Evolutionary conservation across 2,797 vertebrate genomes (phyloP), one percentile per base, ranked within the genome.

Genomic region (Thalassophryne amazonica): DNA sequence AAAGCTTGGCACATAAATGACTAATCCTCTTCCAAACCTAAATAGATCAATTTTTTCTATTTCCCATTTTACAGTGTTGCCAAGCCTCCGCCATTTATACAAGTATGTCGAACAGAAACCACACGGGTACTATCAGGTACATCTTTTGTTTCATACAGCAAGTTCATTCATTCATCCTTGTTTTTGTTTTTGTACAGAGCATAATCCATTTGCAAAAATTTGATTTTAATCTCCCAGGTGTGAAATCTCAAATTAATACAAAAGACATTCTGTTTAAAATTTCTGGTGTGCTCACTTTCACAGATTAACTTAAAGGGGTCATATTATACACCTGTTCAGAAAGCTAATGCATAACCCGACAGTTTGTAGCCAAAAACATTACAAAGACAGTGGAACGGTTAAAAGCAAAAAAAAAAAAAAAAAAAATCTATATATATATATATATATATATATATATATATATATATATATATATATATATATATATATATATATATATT

Each of bases 151-250:
- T 40, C 65, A 73, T 37, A 83, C 66, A 81, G 47, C 81, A 17
- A 73, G 56, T 12, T 73, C 42, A 67, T 84, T 83, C 67, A 83
- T 78, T 62, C 49, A 37, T 54, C 32, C n/a, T n/a, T n/a, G n/a
- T 65, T 71, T 63, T 55, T 85, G 74, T 81, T 78, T 75, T 74
- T 81, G 41, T 76, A 78, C 51, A 50, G 31, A 46, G 40, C 35
- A 60, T 79, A 75, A 84, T 84, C 75, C 73, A 79, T 86, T 86
- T 84, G 47, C 34, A 70, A 73, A 75, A 82, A 72, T 65, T 49
- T 0, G 60, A 82, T 87, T 78, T 79, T 68, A 63, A 80, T 85
- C 72, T 76, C 59, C 37, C 56, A 2, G 13, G 62, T 61, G 77
- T 56, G 67, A 72, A 76, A 73, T 56, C 60, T 80, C 68, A 69